Evolutionary conservation across 2,113 vertebrate genomes (phyloP).

Genomic region (Panthera tigris): DNA sequence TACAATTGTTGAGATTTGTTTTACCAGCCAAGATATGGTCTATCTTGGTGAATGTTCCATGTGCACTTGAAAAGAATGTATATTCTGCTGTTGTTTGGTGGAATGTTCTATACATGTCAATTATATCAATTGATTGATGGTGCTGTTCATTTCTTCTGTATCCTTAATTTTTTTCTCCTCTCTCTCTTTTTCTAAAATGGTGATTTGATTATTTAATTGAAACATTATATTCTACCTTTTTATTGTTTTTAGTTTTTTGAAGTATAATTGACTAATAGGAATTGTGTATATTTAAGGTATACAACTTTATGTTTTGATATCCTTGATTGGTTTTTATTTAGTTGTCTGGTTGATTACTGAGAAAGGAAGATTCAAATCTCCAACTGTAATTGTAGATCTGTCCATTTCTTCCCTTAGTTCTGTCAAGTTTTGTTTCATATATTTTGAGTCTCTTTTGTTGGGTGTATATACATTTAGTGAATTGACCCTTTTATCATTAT

Average conservation of each 20-base stretch:
- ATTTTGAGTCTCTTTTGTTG: constrained; percentile 32
- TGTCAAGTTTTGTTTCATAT: neutral
- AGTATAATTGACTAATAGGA: neutral
- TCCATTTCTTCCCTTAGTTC: neutral
- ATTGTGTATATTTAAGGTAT: neutral
- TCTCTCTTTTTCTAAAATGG: neutral
- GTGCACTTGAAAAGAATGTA: neutral
- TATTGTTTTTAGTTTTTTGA: neutral
- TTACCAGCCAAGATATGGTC: neutral
- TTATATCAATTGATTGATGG: neutral
- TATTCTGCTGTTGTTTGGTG: neutral
- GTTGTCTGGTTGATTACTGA: constrained; percentile 21
- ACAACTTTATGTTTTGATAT: neutral
- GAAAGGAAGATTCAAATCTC: neutral
- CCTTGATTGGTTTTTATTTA: constrained; percentile 29
- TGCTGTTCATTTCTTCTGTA: neutral
- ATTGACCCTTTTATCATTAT: constrained; percentile 18
- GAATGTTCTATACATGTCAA: neutral
- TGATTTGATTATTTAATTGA: neutral
- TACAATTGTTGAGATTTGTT: neutral
- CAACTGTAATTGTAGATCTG: neutral
- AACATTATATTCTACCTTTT: neutral
- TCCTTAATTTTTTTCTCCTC: constrained; percentile 21
- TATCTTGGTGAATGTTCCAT: neutral
- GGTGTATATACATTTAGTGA: neutral